Evolutionary conservation across 2,113 vertebrate species (phyloP).

Genomic region (Columbina picui): DNA sequence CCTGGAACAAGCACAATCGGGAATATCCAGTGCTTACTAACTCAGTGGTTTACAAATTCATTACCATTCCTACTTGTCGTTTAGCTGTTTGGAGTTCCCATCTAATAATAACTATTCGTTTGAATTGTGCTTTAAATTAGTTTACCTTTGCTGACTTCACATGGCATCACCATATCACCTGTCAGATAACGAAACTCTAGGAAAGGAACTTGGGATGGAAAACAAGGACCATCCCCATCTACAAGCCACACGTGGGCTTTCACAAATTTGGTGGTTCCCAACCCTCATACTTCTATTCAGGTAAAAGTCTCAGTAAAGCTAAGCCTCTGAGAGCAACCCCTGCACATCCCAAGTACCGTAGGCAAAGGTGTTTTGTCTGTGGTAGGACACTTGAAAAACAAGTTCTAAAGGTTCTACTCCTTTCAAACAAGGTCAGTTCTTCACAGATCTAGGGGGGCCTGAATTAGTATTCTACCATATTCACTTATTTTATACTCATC

Average conservation of each 20-base stretch:
- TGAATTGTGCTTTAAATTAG: not conserved
- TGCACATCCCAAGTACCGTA: accelerated
- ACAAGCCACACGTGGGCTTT: not conserved
- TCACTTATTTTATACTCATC: not conserved
- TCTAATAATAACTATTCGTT: not conserved
- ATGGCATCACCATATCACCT: not conserved
- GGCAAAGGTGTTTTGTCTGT: not conserved
- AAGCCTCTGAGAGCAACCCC: not conserved
- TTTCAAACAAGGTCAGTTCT: not conserved
- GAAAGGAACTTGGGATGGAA: not conserved
- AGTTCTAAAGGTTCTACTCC: not conserved
- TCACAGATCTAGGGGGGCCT: not conserved
- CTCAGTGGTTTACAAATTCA: not conserved
- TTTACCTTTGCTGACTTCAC: not conserved
- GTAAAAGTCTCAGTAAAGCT: not conserved
- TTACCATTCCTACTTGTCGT: not conserved
- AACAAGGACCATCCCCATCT: not conserved
- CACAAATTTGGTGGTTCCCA: not conserved
- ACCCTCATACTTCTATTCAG: not conserved
- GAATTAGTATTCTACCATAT: not conserved
- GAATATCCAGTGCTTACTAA: not conserved
- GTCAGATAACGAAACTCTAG: not conserved
- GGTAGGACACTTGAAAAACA: not conserved
- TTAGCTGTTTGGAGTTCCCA: not conserved
- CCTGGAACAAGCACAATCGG: not conserved